phyloP scores from a whole-genome alignment of 2,888 invertebrate species.

The Polydesmus complanatus region DNA sequence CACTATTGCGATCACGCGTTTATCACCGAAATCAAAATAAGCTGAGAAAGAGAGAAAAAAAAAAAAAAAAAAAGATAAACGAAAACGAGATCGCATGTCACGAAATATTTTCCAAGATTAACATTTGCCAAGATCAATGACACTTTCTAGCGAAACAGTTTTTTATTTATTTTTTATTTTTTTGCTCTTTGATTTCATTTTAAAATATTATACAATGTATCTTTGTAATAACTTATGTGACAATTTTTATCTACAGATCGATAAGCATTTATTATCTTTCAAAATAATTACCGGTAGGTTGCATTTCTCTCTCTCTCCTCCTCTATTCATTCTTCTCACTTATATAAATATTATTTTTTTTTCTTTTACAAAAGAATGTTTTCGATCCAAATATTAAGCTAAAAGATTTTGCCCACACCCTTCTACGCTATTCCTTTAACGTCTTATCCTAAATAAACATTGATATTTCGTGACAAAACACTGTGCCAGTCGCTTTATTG shows the following conservation, averaged over 20 bases:
- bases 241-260: too few species aligned
- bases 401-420: not conserved
- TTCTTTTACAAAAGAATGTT: too few species aligned
- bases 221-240: too few species aligned
- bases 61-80: not conserved
- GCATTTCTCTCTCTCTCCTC: not conserved
- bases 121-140: not conserved
- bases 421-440: not conserved
- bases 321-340: too few species aligned
- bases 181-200: not conserved
- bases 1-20: not conserved
- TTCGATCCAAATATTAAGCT: not conserved
- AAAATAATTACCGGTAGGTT: too few species aligned
- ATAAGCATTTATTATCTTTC: too few species aligned
- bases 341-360: too few species aligned
- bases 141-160: too few species aligned
- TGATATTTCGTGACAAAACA: not conserved
- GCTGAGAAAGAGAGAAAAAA: not conserved
- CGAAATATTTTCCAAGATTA: not conserved
- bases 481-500: not conserved
- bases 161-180: too few species aligned
- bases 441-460: not conserved
- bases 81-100: not conserved
- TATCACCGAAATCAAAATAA: not conserved
- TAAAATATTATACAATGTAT: not conserved